Percentiles rank a stretch among this genome's conserved stretches.
phyloP scores from a whole-genome alignment of 2,888 invertebrate species.

The Lamellibrachia columna region DNA sequence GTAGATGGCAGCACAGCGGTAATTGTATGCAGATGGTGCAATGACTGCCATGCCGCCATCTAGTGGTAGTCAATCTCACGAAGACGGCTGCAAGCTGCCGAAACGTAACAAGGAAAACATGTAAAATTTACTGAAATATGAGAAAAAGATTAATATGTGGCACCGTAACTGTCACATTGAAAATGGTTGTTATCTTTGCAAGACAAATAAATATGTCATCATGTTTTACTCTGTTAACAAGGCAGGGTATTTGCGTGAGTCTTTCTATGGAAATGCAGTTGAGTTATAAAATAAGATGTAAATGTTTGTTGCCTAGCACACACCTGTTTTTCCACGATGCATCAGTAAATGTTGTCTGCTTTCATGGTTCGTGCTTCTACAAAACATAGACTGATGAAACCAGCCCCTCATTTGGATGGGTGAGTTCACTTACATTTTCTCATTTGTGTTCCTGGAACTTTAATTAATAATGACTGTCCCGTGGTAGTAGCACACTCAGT shows the following conservation, averaged over 20 bases:
- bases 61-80: no score
- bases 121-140: no score
- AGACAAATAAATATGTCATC: neutral
- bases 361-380: constrained; percentile 11
- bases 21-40: no score
- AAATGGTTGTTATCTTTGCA: neutral
- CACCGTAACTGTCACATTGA: neutral
- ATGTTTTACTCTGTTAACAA: neutral
- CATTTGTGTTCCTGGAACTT: neutral
- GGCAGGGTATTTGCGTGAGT: neutral
- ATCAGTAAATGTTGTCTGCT: neutral
- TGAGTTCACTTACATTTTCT: constrained; percentile 17
- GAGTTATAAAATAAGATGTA: neutral
- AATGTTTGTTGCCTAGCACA: neutral
- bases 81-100: no score
- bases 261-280: neutral
- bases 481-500: no score
- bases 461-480: no score
- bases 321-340: neutral
- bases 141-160: no score
- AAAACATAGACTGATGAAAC: neutral
- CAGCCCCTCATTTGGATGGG: constrained; percentile 23
- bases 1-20: no score
- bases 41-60: no score
- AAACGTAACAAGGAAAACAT: no score